These are phyloP conservation scores for Anguilla rostrata DNA, from an alignment of 2,113 vertebrate genomes.

Conservation along the genomic window DNA sequence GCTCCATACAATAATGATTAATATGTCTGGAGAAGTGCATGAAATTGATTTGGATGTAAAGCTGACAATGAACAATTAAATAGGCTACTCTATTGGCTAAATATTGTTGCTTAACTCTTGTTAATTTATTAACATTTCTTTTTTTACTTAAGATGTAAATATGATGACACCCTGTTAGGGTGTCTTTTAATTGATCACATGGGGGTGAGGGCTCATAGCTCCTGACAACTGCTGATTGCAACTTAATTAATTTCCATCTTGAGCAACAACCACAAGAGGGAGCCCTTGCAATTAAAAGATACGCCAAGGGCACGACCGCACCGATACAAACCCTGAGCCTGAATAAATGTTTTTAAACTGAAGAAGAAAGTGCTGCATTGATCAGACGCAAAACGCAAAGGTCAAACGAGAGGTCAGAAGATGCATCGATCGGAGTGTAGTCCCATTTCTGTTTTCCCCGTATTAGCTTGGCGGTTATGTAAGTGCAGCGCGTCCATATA, in stretches of 20 bases:
- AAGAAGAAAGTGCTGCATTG: not conserved
- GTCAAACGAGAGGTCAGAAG: not conserved
- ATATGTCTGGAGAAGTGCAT: not conserved
- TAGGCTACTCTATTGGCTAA: not conserved
- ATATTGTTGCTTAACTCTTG: not conserved
- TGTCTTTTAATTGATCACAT: not conserved
- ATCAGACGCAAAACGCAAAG: not conserved
- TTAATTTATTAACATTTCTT: too few species aligned
- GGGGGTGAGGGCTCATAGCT: too few species aligned
- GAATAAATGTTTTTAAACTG: not conserved
- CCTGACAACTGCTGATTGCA: not conserved
- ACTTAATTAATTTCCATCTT: not conserved
- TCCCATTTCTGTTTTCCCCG: not conserved
- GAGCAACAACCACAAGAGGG: slow-evolving; percentile 22
- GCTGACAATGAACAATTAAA: not conserved
- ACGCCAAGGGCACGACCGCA: not conserved
- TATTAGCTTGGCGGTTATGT: not conserved
- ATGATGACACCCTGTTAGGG: too few species aligned
- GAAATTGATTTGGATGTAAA: not conserved
- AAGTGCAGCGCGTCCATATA: not conserved
- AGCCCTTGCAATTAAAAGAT: slow-evolving; percentile 11
- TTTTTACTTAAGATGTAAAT: too few species aligned
- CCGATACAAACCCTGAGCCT: not conserved
- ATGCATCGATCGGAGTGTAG: not conserved
- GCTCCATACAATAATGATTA: too few species aligned